Evolutionary conservation across 2,797 vertebrate species (phyloP).

Genomic region (Parauchenoglanis punctatus): DNA sequence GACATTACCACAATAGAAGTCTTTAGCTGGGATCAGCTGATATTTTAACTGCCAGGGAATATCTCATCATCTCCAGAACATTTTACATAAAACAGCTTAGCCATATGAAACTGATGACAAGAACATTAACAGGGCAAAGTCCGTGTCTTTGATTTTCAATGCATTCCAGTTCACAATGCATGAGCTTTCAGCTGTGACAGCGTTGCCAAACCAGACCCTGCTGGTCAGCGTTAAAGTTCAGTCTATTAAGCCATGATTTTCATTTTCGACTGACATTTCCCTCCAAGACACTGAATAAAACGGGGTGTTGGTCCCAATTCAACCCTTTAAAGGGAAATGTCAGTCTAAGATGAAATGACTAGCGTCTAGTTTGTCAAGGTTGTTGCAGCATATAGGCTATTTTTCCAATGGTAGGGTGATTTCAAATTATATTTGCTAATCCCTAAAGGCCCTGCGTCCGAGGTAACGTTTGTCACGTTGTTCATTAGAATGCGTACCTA

Average conservation of each 20-base stretch:
- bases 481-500: neutral
- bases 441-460: neutral
- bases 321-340: conserved; percentile 21
- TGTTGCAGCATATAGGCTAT: neutral
- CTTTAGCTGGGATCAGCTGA: conserved; percentile 37
- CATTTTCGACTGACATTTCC: conserved; percentile 22
- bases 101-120: conserved; percentile 33
- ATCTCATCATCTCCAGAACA: conserved; percentile 34
- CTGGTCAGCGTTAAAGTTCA: conserved; percentile 22
- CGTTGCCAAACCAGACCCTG: conserved; percentile 20
- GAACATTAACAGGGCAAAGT: conserved; percentile 30
- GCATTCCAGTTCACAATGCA: conserved; percentile 26
- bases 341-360: neutral
- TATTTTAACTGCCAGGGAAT: conserved; percentile 36
- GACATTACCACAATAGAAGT: neutral
- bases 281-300: conserved; percentile 23
- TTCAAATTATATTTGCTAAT: neutral
- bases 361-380: neutral
- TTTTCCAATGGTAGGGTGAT: neutral
- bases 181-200: neutral
- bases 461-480: neutral
- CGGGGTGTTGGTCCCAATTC: neutral
- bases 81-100: conserved; percentile 38
- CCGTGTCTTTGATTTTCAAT: conserved; percentile 38
- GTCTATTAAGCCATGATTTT: neutral